A percentile compares a stretch with the other conserved stretches of the same genome.
Evolutionary conservation across 2,797 vertebrate species (phyloP).

Genomic region (Hydrophis major): DNA sequence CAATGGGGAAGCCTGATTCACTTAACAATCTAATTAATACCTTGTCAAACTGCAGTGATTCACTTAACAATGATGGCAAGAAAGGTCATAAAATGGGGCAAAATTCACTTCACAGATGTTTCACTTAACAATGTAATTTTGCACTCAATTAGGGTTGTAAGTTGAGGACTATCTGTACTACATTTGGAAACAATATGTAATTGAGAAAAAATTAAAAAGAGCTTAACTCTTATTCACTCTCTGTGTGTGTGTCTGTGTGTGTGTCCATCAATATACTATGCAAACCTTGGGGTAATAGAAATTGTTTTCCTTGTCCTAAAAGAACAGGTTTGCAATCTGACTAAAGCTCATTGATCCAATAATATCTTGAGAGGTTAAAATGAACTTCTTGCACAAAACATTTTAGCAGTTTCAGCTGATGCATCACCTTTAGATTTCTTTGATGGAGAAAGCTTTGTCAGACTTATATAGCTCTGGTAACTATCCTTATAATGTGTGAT

Average conservation of each 20-base stretch:
- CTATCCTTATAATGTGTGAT: background rate
- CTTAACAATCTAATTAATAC: background rate
- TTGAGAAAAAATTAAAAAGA: background rate
- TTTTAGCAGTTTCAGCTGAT: background rate
- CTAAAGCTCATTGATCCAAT: background rate
- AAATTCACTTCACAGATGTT: background rate
- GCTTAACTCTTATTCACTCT: background rate
- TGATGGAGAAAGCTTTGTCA: background rate
- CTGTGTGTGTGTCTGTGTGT: too few relatives aligned
- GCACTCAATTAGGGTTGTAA: background rate
- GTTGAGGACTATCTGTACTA: background rate
- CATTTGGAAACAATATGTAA: background rate
- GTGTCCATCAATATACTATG: background rate
- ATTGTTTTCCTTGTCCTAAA: background rate
- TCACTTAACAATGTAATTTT: background rate
- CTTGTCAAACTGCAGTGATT: background rate
- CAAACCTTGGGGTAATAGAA: background rate
- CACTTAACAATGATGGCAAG: background rate
- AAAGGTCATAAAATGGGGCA: background rate
- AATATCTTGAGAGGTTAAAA: background rate
- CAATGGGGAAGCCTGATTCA: background rate
- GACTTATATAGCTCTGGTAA: background rate
- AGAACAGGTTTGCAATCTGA: background rate
- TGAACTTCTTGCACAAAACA: background rate
- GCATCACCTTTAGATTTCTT: background rate